Base-by-base conservation (phyloP, 2,888 invertebrate genomes). In the Apantesis nais region DNA sequence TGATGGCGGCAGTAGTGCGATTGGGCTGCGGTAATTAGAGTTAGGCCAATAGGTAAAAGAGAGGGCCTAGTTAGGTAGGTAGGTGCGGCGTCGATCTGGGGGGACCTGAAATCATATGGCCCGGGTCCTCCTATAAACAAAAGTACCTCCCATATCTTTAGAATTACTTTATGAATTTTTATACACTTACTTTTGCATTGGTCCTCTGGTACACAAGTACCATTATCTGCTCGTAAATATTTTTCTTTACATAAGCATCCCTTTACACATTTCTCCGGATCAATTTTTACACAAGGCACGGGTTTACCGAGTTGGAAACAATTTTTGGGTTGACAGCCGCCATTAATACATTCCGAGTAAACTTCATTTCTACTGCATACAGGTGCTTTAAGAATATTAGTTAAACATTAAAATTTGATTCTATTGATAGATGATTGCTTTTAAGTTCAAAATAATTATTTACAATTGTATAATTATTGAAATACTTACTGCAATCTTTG, bases 171-270 rank as follows among this genome's bases (percentile, higher is more conserved):
- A n/a, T n/a, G n/a, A n/a, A n/a, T n/a, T n/a, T 48, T 48, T 48
- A 22, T 8, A 75, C 34, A 71, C 84, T 82, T 66, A 88, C 88
- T 70, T 73, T 76, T 73, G 67, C 89, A 89, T 67, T 85, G 55
- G 12, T 83, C 62, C 71, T 75, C 64, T 7, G 82, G 86, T 11
- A 89, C 75, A 60, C 89, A 89, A 9, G 71, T 75, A 7, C 88
- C 89, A 37, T 87, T 81, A 0, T 73, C 19, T 7, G 74, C 74
- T 73, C 87, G 77, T 61, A 88, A 77, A 63, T 83, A 88, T 0
- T 78, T 82, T 7, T 83, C 74, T 71, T 78, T 76, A 66, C 89
- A 90, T 11, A 85, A 37, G 63, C 89, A 90, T 0, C 89, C 89
- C 25, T 82, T 78, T 22, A 75, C 80, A 62, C 89, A 90, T 44